phyloP scores from a whole-genome alignment of 2,888 invertebrate genomes.

The Thecophora atra region DNA sequence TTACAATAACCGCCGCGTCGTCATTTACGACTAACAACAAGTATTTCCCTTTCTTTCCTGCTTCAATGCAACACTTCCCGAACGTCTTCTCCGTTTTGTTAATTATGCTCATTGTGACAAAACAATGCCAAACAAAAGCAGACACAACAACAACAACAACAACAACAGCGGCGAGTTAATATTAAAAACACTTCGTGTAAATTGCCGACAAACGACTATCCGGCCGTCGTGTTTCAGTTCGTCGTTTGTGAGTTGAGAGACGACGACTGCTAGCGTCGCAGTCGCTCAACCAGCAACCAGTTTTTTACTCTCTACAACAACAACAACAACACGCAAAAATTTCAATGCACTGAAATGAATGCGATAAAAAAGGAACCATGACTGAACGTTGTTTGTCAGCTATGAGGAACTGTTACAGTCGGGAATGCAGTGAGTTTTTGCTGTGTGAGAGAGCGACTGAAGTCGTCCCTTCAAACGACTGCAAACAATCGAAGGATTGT shows the following conservation, averaged over 20 bases:
- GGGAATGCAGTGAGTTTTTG: no score
- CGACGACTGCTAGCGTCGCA: conserved; percentile 9
- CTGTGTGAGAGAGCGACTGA: no score
- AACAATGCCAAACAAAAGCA: conserved; percentile 7
- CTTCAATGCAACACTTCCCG: conserved; percentile 23
- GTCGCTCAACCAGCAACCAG: background rate
- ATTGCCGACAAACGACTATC: conserved; percentile 31
- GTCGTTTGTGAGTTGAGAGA: conserved; percentile 32
- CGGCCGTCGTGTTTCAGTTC: conserved; percentile 15
- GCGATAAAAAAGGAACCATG: no score
- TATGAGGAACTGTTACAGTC: no score
- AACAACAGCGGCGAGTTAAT: background rate
- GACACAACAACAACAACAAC: conserved; percentile 6
- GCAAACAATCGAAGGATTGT: no score
- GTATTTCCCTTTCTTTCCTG: conserved; percentile 13
- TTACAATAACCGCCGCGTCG: no score
- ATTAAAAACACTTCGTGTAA: conserved; percentile 28
- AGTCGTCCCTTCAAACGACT: no score
- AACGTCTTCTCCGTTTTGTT: conserved; percentile 17
- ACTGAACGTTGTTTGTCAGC: no score
- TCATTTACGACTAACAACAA: no score
- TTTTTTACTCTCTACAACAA: background rate
- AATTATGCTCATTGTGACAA: conserved; percentile 35
- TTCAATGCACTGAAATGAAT: background rate
- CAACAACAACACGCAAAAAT: background rate